Evolutionary conservation across 1,140 invertebrate genomes (phyloP).

Genomic region (Penaeus japonicus): DNA sequence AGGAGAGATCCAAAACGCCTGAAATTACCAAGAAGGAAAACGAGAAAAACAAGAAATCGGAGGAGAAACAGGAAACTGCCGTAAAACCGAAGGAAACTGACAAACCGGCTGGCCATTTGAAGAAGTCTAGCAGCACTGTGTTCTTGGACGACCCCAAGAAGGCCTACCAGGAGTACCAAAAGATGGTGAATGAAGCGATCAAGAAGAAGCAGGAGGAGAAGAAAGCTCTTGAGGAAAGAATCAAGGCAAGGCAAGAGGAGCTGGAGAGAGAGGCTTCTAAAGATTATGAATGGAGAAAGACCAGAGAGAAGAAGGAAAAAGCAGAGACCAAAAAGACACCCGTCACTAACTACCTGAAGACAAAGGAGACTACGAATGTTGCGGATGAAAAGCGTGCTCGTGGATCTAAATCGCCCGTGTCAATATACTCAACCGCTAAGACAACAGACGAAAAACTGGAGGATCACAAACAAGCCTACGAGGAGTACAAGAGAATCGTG

Average conservation of each 20-base stretch:
- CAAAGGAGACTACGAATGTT: background rate
- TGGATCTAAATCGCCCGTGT: no score
- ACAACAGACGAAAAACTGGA: background rate
- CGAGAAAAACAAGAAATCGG: background rate
- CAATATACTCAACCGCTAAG: background rate
- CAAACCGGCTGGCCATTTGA: no score
- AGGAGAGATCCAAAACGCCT: background rate
- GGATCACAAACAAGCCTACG: background rate
- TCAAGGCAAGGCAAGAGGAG: background rate
- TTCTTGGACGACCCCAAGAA: slow-evolving; percentile 16
- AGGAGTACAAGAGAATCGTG: background rate
- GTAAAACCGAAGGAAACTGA: slow-evolving; percentile 6
- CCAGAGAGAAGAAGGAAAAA: background rate
- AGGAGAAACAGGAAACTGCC: background rate
- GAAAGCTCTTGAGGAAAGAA: background rate
- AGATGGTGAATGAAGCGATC: slow-evolving; percentile 17
- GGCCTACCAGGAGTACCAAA: slow-evolving; percentile 40
- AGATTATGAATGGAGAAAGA: background rate
- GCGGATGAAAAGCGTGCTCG: background rate
- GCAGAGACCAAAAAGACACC: background rate
- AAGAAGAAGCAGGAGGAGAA: background rate
- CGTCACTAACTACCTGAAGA: background rate
- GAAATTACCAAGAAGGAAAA: background rate
- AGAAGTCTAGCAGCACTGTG: slow-evolving; percentile 10
- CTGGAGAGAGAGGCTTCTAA: background rate